phyloP scores from a whole-genome alignment of 2,888 invertebrate species.

The Cerastoderma edule region DNA sequence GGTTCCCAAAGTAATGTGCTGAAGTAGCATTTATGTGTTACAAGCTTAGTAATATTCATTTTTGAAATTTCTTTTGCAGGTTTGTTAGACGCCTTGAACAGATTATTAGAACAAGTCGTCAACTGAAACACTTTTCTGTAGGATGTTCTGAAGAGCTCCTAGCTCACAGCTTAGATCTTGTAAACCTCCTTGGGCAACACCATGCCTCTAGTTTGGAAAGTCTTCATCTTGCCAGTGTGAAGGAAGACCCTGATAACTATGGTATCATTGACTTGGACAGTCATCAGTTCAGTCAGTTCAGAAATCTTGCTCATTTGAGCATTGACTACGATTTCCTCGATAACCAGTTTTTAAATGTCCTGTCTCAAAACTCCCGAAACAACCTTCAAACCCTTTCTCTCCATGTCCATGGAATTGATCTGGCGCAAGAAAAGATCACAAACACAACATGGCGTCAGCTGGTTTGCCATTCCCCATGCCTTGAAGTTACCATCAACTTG shows the following conservation, averaged over 20 bases:
- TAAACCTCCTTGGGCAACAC: conserved; percentile 84
- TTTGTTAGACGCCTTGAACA: conserved; percentile 83
- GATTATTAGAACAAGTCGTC: conserved; percentile 84
- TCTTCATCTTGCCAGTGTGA: conserved; percentile 89
- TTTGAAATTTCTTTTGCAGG: conserved; percentile 63
- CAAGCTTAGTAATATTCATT: too few relatives aligned
- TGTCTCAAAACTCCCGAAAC: conserved; percentile 65
- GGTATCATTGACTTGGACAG: conserved; percentile 86
- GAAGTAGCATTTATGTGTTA: too few relatives aligned
- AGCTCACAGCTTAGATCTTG: conserved; percentile 84
- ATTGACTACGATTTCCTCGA: conserved; percentile 84
- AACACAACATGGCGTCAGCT: conserved; percentile 88
- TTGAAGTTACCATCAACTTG: conserved; percentile 87
- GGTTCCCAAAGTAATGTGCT: too few relatives aligned
- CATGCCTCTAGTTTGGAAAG: conserved; percentile 87
- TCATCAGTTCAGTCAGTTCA: conserved; percentile 87
- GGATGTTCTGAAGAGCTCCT: conserved; percentile 86
- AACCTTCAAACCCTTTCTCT: conserved; percentile 86
- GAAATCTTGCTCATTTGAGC: conserved; percentile 86
- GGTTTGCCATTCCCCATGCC: conserved; percentile 85
- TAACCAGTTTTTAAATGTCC: conserved; percentile 75
- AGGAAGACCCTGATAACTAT: conserved; percentile 89
- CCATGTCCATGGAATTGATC: conserved; percentile 89
- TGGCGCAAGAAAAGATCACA: conserved; percentile 87
- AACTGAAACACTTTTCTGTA: conserved; percentile 85